These are phyloP conservation scores for Macrotis lagotis DNA, from an alignment of 2,113 vertebrate species.

Conservation along the genomic window DNA sequence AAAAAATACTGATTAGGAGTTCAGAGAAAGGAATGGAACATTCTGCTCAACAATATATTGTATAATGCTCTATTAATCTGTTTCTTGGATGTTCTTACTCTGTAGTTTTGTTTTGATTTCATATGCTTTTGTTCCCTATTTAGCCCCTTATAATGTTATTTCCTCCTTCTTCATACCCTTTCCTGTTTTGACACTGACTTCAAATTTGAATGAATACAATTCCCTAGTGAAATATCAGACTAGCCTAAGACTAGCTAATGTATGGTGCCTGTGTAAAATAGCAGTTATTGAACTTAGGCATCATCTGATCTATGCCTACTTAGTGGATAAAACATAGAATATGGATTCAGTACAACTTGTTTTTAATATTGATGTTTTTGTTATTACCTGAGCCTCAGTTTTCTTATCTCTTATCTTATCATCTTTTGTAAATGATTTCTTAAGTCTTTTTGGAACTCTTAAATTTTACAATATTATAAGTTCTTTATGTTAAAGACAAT, in stretches of 20 bases:
- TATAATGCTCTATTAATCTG: constrained; percentile 84
- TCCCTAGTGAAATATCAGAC: constrained; percentile 62
- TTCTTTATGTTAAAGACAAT: background rate
- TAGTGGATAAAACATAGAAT: background rate
- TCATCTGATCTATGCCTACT: background rate
- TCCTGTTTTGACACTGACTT: constrained; percentile 64
- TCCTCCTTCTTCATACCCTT: constrained; percentile 60
- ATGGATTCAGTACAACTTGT: background rate
- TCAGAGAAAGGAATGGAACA: constrained; percentile 82
- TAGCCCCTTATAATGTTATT: constrained; percentile 51
- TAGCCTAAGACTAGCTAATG: constrained; percentile 39
- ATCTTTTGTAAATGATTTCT: too few species aligned
- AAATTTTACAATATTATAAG: background rate
- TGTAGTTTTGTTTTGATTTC: constrained; percentile 71
- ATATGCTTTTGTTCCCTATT: constrained; percentile 78
- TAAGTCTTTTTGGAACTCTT: background rate
- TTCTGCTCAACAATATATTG: constrained; percentile 84
- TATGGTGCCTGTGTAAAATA: constrained; percentile 44
- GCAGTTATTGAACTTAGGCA: constrained; percentile 44
- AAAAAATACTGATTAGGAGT: constrained; percentile 85
- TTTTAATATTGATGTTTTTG: background rate
- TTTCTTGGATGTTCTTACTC: constrained; percentile 81
- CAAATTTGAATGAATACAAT: constrained; percentile 64
- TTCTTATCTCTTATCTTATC: background rate
- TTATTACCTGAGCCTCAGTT: background rate